phyloP scores from a whole-genome alignment of 2,113 vertebrate genomes.

The Sapayoa aenigma region DNA sequence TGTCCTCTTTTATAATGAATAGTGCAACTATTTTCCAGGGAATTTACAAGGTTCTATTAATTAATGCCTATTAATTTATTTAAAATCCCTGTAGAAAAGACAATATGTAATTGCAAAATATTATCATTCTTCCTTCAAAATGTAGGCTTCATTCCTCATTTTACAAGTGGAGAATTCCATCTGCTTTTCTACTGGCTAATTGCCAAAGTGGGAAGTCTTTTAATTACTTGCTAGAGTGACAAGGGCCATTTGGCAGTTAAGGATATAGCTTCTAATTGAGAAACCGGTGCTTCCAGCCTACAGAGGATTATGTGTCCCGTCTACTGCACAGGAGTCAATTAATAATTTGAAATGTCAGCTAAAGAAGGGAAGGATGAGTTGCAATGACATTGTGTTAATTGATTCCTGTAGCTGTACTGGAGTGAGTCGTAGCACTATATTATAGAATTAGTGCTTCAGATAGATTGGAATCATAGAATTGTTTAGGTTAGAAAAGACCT shows the following conservation, averaged over 20 bases:
- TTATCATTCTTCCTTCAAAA: neutral
- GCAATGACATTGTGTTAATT: constrained; percentile 38
- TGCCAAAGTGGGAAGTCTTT: constrained; percentile 35
- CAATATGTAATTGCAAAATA: neutral
- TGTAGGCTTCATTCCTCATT: neutral
- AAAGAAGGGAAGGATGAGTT: neutral
- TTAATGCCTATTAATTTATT: constrained; percentile 25
- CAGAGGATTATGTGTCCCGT: neutral
- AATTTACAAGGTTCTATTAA: constrained; percentile 9
- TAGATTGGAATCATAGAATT: neutral
- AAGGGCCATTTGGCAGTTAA: constrained; percentile 25
- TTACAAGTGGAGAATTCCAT: neutral
- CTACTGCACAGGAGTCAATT: constrained; percentile 23
- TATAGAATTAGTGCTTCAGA: neutral
- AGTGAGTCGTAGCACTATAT: neutral
- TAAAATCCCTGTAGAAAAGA: neutral
- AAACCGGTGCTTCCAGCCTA: neutral
- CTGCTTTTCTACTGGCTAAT: constrained; percentile 10
- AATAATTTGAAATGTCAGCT: constrained; percentile 13
- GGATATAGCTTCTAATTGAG: neutral
- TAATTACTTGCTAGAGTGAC: constrained; percentile 45
- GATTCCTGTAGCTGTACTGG: constrained; percentile 11
- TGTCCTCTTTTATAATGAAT: neutral
- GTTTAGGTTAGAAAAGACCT: neutral
- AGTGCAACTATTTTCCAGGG: neutral